These are phyloP conservation scores for Dioctria rufipes DNA, from an alignment of 2,888 invertebrate species.

Conservation along the genomic window DNA sequence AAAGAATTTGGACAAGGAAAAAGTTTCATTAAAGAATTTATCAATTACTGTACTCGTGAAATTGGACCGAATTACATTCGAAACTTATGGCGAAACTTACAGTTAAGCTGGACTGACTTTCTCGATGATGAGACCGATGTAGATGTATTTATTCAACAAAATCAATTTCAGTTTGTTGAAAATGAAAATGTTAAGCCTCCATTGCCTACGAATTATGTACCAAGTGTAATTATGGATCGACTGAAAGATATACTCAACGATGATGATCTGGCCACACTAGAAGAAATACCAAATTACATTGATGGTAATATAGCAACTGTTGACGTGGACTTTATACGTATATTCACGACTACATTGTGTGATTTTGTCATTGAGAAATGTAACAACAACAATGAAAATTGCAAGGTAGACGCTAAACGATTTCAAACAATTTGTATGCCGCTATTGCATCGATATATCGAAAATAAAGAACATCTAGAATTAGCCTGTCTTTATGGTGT, in stretches of 20 bases:
- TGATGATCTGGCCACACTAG: constrained; percentile 70
- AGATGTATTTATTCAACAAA: constrained; percentile 72
- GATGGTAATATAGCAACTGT: constrained; percentile 70
- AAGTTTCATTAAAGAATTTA: constrained; percentile 75
- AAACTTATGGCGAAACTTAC: constrained; percentile 74
- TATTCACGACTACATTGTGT: constrained; percentile 78
- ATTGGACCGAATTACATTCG: constrained; percentile 75
- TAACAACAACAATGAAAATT: constrained; percentile 63
- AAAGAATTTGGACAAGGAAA: constrained; percentile 62
- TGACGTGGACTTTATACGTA: constrained; percentile 78
- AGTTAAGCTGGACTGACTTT: constrained; percentile 73
- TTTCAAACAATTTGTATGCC: constrained; percentile 68
- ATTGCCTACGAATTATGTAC: constrained; percentile 53
- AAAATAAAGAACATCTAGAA: constrained; percentile 79
- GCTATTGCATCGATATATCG: constrained; percentile 72
- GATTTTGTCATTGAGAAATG: constrained; percentile 70
- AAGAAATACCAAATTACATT: constrained; percentile 77
- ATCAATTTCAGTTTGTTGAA: constrained; percentile 74
- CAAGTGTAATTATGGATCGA: constrained; percentile 72
- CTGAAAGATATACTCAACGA: constrained; percentile 73
- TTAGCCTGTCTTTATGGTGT: constrained; percentile 88
- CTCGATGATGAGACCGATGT: constrained; percentile 71
- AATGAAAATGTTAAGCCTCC: constrained; percentile 43
- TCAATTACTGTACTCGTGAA: constrained; percentile 75
- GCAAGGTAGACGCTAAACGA: constrained; percentile 65